Evolutionary conservation across 2,113 vertebrate species (phyloP).

Genomic region (human (Homo sapiens)): DNA sequence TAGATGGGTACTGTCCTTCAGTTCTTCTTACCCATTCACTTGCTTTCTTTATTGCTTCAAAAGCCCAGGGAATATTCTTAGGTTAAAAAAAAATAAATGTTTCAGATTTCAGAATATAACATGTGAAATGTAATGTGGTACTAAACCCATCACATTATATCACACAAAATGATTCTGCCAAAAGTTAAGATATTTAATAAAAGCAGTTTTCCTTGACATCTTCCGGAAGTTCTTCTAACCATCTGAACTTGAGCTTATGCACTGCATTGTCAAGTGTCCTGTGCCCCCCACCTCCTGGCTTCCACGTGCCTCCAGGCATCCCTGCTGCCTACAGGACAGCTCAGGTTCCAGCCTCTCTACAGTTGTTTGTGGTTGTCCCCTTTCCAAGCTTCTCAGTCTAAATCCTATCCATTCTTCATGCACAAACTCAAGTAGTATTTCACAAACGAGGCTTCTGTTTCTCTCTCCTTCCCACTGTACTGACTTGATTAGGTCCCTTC

Average conservation of each 20-base stretch:
- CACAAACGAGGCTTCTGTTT: background rate
- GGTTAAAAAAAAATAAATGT: constrained; percentile 48
- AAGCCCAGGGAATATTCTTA: constrained; percentile 80
- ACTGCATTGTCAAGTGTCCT: background rate
- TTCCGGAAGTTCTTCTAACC: background rate
- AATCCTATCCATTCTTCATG: background rate
- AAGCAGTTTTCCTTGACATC: background rate
- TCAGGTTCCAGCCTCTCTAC: background rate
- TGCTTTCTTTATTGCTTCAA: constrained; percentile 82
- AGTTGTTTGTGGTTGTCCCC: background rate
- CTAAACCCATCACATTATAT: background rate
- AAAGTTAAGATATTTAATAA: constrained; percentile 33
- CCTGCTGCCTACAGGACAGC: background rate
- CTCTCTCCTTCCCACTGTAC: background rate
- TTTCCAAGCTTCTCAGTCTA: background rate
- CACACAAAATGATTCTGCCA: constrained; percentile 37
- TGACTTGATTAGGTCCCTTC: background rate
- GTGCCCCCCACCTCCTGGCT: background rate
- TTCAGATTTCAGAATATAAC: constrained; percentile 3
- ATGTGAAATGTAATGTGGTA: background rate
- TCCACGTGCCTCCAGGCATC: background rate
- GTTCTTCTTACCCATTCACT: constrained; percentile 85
- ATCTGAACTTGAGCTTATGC: background rate
- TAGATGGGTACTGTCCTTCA: constrained; percentile 87
- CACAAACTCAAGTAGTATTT: background rate